These are phyloP conservation scores for Tetragnatha montana DNA, from an alignment of 2,888 invertebrate species.

Conservation along the genomic window DNA sequence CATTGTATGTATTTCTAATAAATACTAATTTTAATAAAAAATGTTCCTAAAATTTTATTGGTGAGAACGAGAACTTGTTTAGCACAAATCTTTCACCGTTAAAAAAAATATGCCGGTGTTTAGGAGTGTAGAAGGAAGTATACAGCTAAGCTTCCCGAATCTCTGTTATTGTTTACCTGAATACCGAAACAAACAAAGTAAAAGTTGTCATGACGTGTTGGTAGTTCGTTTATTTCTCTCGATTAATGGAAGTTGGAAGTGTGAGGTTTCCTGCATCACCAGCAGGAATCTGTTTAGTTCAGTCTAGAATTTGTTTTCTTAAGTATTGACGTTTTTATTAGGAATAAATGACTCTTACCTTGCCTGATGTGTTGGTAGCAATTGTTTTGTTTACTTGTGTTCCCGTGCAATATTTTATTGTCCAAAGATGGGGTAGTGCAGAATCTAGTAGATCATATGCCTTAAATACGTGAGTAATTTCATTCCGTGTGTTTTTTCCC, in stretches of 20 bases:
- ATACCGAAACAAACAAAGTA: slow-evolving; percentile 20
- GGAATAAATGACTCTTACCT: slow-evolving; percentile 63
- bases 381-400: slow-evolving; percentile 66
- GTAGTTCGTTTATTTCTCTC: background rate
- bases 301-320: background rate
- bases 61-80: too few relatives aligned
- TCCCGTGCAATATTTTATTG: slow-evolving; percentile 66
- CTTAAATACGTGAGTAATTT: slow-evolving; percentile 51
- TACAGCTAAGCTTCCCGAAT: background rate
- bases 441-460: slow-evolving; percentile 62
- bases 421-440: slow-evolving; percentile 60
- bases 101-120: too few relatives aligned
- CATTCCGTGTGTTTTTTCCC: background rate
- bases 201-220: slow-evolving; percentile 49
- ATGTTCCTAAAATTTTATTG: too few relatives aligned
- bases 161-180: background rate
- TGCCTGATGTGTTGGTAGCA: slow-evolving; percentile 54
- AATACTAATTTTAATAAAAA: too few relatives aligned
- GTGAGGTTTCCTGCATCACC: background rate
- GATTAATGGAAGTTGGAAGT: background rate
- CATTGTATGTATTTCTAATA: too few relatives aligned
- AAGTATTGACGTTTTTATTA: background rate
- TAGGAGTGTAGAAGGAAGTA: too few relatives aligned
- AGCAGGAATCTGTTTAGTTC: background rate
- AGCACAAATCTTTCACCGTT: too few relatives aligned